These are phyloP conservation scores for Piscicola geometra DNA, from an alignment of 2,888 invertebrate species.

Conservation along the genomic window DNA sequence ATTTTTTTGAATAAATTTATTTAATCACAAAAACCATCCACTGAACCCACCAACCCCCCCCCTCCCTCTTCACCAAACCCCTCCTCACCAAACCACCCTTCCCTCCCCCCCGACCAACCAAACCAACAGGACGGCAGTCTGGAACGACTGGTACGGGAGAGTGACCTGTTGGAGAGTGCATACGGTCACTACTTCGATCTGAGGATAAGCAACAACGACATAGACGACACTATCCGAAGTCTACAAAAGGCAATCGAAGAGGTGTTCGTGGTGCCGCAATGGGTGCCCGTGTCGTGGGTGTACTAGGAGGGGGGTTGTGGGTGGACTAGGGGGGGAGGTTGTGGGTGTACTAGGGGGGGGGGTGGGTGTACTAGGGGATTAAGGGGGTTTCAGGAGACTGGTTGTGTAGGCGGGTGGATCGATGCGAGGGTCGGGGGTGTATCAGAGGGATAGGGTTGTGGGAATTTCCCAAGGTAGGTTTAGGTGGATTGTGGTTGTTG, in stretches of 20 bases:
- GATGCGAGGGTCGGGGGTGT: not conserved
- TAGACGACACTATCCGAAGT: conserved; percentile 91
- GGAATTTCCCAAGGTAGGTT: no score
- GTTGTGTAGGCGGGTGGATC: no score
- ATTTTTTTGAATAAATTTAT: no score
- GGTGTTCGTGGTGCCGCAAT: conserved; percentile 75
- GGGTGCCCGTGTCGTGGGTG: conserved; percentile 97
- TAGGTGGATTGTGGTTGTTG: no score
- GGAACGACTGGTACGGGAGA: conserved; percentile 90
- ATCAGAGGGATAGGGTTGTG: not conserved
- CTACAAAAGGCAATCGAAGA: conserved; percentile 84
- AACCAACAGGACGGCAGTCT: conserved; percentile 85
- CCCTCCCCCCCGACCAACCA: not conserved
- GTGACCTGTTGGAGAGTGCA: conserved; percentile 88
- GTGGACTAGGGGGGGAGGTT: not conserved
- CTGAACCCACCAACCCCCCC: no score
- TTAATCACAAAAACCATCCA: no score
- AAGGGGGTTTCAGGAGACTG: not conserved
- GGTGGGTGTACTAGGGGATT: no score
- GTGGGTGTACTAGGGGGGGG: not conserved
- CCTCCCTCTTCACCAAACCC: no score
- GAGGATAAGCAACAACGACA: conserved; percentile 97
- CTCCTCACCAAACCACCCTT: no score
- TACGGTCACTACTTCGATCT: conserved; percentile 98
- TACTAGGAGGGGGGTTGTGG: conserved; percentile 62